Evolutionary conservation across 2,888 invertebrate genomes (phyloP).

Genomic region (Entomobrya proxima): DNA sequence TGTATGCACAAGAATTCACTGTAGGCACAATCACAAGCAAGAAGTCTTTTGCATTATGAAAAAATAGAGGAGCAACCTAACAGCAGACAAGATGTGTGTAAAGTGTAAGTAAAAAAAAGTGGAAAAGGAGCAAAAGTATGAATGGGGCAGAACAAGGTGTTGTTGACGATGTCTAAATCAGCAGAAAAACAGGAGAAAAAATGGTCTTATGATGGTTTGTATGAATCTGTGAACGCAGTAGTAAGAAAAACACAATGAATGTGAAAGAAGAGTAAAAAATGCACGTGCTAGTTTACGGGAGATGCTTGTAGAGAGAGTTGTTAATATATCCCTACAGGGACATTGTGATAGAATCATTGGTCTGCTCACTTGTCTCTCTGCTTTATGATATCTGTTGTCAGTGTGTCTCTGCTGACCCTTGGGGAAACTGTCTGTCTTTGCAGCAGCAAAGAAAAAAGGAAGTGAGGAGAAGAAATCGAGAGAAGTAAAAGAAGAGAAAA

Average conservation of each 20-base stretch:
- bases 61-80: conserved; percentile 33
- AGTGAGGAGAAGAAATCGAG: conserved; percentile 52
- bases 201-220: background rate
- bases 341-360: conserved; percentile 63
- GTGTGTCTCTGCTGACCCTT: conserved; percentile 61
- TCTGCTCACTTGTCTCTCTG: conserved; percentile 64
- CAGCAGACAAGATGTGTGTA: too few relatives aligned
- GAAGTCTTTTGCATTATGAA: conserved; percentile 17
- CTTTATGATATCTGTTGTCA: conserved; percentile 63
- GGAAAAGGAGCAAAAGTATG: background rate
- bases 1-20: background rate
- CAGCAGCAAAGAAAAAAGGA: conserved; percentile 39
- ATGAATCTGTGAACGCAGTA: background rate
- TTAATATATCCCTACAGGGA: conserved; percentile 64
- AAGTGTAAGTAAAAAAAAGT: background rate
- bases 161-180: conserved; percentile 45
- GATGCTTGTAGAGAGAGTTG: conserved; percentile 53
- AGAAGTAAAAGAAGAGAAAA: background rate
- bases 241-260: background rate
- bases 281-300: conserved; percentile 28
- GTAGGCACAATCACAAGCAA: conserved; percentile 2
- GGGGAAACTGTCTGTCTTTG: conserved; percentile 64
- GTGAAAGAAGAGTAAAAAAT: conserved; percentile 17
- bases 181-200: conserved; percentile 35
- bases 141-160: conserved; percentile 59